Base-by-base conservation (phyloP, 2,113 vertebrate species). In the Megaptera novaeangliae region DNA sequence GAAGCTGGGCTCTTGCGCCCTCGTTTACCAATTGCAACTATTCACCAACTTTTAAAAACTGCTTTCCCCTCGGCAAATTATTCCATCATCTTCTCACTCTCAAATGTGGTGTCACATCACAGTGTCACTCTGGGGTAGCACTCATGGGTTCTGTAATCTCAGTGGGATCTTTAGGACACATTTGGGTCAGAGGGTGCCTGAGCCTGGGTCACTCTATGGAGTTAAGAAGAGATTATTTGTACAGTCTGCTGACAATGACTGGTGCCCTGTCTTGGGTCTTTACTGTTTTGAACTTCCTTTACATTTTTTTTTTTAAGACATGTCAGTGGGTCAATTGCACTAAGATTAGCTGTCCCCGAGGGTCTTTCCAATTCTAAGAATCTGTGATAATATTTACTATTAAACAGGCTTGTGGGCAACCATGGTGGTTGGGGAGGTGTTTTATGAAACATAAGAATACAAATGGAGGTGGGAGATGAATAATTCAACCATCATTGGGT, bases 401-500 rank as follows among this genome's bases (percentile, higher is more conserved):
- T 59, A 57, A 74, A 75, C 17, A 72, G 88, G 8, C 59, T 39
- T 52, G 82, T 12, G 64, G 81, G 25, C 14, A 46, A 34, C 36
- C 11, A 8, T 15, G 44, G 55, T 12, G 71, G 44, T 15, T 2
- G 20, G 21, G 23, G 66, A 61, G 15, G 89, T 52, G 21, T 57
- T 18, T 18, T 88, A 49, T 5, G 57, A 44, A 36, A 21, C 21
- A 5, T n/a, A 25, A 44, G 25, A 6, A 41, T 10, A 55, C 2
- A 27, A 55, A 34, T 41, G 23, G 6, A 36, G 1, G 15, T 0
- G 8, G 9, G 68, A 57, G 85, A 21, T 4, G 57, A 44, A 5
- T 18, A 2, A 21, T 12, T 72, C 85, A 31, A 4, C 29, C 13
- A 6, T 20, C 36, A 6, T 0, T 5, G 71, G 34, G 46, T 27